phyloP scores from a whole-genome alignment of 1,140 invertebrate genomes.

The Diorhabda elongata region DNA sequence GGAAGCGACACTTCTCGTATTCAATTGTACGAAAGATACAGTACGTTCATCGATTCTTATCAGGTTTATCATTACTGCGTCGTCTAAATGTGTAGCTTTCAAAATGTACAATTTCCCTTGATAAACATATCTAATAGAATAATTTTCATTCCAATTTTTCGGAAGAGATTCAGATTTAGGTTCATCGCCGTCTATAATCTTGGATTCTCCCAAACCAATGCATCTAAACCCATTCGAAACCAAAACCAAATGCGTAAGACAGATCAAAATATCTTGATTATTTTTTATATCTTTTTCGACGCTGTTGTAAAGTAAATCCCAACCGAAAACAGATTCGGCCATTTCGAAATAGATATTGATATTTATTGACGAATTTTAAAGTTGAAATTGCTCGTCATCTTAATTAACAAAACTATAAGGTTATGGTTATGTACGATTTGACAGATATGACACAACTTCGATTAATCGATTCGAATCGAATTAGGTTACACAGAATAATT shows the following conservation, averaged over 20 bases:
- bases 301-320: constrained; percentile 64
- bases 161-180: constrained; percentile 64
- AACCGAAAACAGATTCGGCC: constrained; percentile 60
- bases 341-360: constrained; percentile 16
- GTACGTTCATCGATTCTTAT: constrained; percentile 42
- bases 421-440: no score
- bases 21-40: constrained; percentile 41
- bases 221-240: constrained; percentile 67
- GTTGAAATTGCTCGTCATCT: no score
- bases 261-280: constrained; percentile 66
- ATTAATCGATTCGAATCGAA: no score
- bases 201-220: constrained; percentile 68
- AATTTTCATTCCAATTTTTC: constrained; percentile 63
- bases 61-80: constrained; percentile 44
- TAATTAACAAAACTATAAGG: no score
- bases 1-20: constrained; percentile 34
- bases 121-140: constrained; percentile 63
- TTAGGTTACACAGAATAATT: no score
- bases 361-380: no score
- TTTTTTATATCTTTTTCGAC: constrained; percentile 58
- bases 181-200: constrained; percentile 58
- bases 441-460: no score
- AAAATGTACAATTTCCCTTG: constrained; percentile 63
- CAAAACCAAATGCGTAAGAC: constrained; percentile 67
- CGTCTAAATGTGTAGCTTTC: constrained; percentile 52